Evolutionary conservation across 2,797 vertebrate genomes (phyloP).

Genomic region (Sebastes matsubarae): DNA sequence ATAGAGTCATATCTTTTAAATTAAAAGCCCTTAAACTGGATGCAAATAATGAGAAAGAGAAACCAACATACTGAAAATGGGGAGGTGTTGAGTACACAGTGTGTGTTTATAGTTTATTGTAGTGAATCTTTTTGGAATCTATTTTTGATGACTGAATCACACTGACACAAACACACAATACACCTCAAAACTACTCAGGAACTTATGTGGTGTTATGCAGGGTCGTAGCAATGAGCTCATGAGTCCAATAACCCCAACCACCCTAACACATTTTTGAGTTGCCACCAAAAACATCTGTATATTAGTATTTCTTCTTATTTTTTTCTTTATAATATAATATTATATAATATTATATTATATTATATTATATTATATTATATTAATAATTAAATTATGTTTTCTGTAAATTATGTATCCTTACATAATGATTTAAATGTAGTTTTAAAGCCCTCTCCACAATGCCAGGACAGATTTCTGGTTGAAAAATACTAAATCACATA

Average conservation of each 20-base stretch:
- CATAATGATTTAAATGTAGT: not conserved
- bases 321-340: no score
- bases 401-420: not conserved
- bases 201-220: no score
- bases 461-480: not conserved
- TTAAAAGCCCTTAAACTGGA: not conserved
- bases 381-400: not conserved
- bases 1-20: not conserved
- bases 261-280: not conserved
- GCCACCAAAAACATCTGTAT: not conserved
- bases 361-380: not conserved
- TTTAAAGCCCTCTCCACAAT: not conserved
- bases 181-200: not conserved
- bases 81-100: not conserved
- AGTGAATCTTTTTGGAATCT: not conserved
- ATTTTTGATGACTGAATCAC: not conserved
- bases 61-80: not conserved
- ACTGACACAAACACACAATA: not conserved
- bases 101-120: not conserved
- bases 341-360: no score
- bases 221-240: no score
- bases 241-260: no score
- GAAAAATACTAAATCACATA: not conserved
- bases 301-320: not conserved
- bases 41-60: not conserved